These are phyloP conservation scores for Cosmia pyralina DNA, from an alignment of 2,888 invertebrate genomes.

Conservation along the genomic window DNA sequence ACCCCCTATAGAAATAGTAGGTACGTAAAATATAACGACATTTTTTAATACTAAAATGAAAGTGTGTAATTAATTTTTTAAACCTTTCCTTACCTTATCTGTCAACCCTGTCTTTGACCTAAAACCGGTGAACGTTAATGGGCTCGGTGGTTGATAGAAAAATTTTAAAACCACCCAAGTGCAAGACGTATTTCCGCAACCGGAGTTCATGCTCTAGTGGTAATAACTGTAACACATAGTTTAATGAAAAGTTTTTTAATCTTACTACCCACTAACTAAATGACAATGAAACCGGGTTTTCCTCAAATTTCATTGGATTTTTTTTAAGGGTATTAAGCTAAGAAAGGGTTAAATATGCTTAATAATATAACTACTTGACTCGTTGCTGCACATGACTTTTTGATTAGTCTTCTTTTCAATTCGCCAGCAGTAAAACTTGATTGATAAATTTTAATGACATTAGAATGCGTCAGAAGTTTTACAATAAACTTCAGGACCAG, in stretches of 20 bases:
- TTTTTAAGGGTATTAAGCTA: too few relatives aligned
- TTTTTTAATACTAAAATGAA: not conserved
- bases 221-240: not conserved
- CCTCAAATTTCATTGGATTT: not conserved
- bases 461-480: not conserved
- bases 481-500: not conserved
- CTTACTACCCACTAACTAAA: not conserved
- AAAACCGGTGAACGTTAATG: not conserved
- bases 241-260: not conserved
- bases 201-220: not conserved
- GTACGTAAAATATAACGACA: constrained; percentile 3
- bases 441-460: not conserved
- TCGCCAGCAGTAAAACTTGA: not conserved
- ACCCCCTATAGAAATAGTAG: not conserved
- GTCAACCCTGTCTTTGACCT: constrained; percentile 3
- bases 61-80: not conserved
- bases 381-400: not conserved
- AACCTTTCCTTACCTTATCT: not conserved
- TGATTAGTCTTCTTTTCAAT: not conserved
- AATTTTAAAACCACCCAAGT: not conserved
- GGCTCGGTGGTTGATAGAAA: not conserved
- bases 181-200: not conserved
- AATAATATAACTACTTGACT: not conserved
- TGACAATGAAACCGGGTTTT: not conserved
- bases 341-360: too few relatives aligned